phyloP scores from a whole-genome alignment of 92 coral and sea anemone species.

The Porites rus region DNA sequence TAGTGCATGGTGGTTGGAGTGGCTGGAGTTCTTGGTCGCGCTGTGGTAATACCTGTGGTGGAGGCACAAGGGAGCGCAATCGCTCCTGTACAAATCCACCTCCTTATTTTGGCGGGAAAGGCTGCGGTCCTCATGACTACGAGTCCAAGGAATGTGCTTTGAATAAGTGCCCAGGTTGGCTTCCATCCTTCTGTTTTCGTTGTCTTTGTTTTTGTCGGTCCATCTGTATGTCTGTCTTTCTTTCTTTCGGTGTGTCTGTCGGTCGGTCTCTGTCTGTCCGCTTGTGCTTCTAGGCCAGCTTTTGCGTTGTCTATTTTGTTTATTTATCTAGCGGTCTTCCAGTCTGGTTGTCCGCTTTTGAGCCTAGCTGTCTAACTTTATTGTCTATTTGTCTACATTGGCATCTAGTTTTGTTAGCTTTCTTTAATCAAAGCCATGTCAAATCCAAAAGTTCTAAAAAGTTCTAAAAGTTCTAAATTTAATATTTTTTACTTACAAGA shows the following conservation, averaged over 20 bases:
- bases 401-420: too few relatives aligned
- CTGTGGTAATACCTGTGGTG: constrained; percentile 20
- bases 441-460: too few relatives aligned
- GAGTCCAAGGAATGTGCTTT: constrained; percentile 17
- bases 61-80: constrained; percentile 17
- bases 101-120: constrained; percentile 22
- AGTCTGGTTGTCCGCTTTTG: too few relatives aligned
- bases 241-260: not conserved
- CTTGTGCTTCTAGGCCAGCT: too few relatives aligned
- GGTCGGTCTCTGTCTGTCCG: not conserved
- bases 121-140: constrained; percentile 28
- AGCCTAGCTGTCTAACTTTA: too few relatives aligned
- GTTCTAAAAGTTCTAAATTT: too few relatives aligned
- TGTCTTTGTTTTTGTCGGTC: not conserved
- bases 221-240: not conserved
- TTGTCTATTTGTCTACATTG: too few relatives aligned
- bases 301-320: too few relatives aligned
- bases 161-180: constrained; percentile 10
- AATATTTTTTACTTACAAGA: too few relatives aligned
- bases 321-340: too few relatives aligned
- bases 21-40: constrained; percentile 25
- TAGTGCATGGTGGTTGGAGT: constrained; percentile 33
- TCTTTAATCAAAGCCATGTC: too few relatives aligned
- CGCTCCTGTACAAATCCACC: constrained; percentile 32
- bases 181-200: not conserved